Evolutionary conservation across 1,140 invertebrate species (phyloP).

Genomic region (Heliconius himera): DNA sequence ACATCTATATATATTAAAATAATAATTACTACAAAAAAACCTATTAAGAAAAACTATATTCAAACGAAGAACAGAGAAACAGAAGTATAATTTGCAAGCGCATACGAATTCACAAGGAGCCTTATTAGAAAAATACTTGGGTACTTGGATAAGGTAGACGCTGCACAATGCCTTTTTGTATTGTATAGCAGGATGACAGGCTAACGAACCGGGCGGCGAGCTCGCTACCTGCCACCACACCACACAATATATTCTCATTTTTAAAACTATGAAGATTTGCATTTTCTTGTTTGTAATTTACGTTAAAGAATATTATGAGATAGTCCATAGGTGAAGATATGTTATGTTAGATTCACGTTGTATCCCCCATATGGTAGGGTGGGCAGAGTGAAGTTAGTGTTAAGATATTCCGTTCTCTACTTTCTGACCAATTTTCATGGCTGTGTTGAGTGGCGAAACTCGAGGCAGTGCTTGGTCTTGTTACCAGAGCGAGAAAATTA

Average conservation of each 20-base stretch:
- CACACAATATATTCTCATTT: background rate
- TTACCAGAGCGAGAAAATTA: no score
- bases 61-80: background rate
- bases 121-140: background rate
- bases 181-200: slow-evolving; percentile 2
- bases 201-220: background rate
- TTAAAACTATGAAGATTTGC: background rate
- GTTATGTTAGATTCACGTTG: no score
- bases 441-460: no score
- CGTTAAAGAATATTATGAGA: background rate
- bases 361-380: background rate
- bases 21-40: no score
- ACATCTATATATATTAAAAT: no score
- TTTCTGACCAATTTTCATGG: no score
- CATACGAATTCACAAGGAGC: background rate
- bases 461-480: no score
- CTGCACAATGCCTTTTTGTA: background rate
- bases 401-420: no score
- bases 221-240: background rate
- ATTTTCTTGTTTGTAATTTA: background rate
- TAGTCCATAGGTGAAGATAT: background rate
- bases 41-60: background rate
- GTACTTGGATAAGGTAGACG: background rate
- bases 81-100: background rate
- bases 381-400: no score